These are phyloP conservation scores for Andrena praecox DNA, from an alignment of 2,888 invertebrate genomes.

Conservation along the genomic window DNA sequence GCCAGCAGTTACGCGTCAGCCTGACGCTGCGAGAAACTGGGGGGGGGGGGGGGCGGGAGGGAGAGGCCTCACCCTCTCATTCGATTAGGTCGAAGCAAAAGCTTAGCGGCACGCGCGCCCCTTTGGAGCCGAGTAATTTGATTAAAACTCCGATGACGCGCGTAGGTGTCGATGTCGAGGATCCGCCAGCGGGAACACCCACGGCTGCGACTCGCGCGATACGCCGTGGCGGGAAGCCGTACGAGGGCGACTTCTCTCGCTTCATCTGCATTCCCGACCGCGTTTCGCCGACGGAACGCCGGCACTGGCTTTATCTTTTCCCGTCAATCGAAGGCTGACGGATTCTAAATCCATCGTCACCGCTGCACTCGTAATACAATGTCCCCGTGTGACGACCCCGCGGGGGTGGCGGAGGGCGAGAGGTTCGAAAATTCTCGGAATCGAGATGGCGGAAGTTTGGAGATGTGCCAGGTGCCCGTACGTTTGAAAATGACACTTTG, in stretches of 20 bases:
- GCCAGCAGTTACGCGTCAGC: slow-evolving; percentile 59
- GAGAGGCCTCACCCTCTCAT: slow-evolving; percentile 60
- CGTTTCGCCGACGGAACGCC: neutral
- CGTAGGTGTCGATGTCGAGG: slow-evolving; percentile 66
- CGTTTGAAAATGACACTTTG: no score
- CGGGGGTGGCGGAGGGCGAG: no score
- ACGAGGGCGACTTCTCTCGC: slow-evolving; percentile 31
- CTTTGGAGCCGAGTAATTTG: slow-evolving; percentile 65
- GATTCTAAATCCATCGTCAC: neutral
- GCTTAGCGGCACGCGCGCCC: slow-evolving; percentile 70
- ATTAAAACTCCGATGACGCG: slow-evolving; percentile 72
- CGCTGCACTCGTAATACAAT: neutral
- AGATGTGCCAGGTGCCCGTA: no score
- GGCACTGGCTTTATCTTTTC: neutral
- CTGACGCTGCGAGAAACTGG: slow-evolving; percentile 27
- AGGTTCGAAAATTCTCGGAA: no score
- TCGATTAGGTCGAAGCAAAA: slow-evolving; percentile 72
- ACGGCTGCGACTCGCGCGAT: slow-evolving; percentile 2
- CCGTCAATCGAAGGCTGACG: neutral
- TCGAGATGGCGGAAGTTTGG: no score
- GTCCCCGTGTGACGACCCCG: no score
- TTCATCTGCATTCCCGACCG: slow-evolving; percentile 40
- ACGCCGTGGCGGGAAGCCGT: slow-evolving; percentile 32
- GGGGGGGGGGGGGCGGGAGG: slow-evolving; percentile 22
- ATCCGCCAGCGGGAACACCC: slow-evolving; percentile 32